Evolutionary conservation across 2,888 invertebrate species (phyloP).

Genomic region (Heliconius aoede): DNA sequence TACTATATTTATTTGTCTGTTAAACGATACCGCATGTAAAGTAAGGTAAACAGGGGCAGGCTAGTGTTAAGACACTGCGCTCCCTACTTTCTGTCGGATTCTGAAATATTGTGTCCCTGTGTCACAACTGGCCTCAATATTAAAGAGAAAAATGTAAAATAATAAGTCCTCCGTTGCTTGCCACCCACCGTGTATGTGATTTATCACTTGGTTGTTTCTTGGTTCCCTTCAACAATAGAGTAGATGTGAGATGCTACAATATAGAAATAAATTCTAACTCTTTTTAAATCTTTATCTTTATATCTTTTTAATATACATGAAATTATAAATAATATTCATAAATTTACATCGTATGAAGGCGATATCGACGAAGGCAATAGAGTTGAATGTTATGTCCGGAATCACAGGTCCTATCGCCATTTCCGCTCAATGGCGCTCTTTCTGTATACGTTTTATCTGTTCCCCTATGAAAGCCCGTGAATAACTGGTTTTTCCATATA

Average conservation of each 20-base stretch:
- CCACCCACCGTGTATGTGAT: not conserved
- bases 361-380: slow-evolving; percentile 10
- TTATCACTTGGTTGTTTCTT: not conserved
- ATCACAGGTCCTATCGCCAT: slow-evolving; percentile 28
- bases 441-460: slow-evolving; percentile 24
- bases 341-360: not conserved
- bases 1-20: not conserved
- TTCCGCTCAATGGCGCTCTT: slow-evolving; percentile 24
- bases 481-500: slow-evolving; percentile 28
- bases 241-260: not conserved
- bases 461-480: slow-evolving; percentile 22
- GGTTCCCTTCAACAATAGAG: not conserved
- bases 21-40: not conserved
- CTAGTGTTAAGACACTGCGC: too few relatives aligned
- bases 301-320: not conserved
- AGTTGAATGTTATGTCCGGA: slow-evolving; percentile 23
- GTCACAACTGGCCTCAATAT: not conserved
- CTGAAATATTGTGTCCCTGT: too few relatives aligned
- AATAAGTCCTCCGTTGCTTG: not conserved
- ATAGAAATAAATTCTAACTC: not conserved
- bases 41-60: too few relatives aligned
- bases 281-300: not conserved
- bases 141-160: not conserved
- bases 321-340: not conserved
- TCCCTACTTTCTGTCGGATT: too few relatives aligned